phyloP scores from a whole-genome alignment of 2,888 invertebrate genomes.

The Agrypnus murinus region DNA sequence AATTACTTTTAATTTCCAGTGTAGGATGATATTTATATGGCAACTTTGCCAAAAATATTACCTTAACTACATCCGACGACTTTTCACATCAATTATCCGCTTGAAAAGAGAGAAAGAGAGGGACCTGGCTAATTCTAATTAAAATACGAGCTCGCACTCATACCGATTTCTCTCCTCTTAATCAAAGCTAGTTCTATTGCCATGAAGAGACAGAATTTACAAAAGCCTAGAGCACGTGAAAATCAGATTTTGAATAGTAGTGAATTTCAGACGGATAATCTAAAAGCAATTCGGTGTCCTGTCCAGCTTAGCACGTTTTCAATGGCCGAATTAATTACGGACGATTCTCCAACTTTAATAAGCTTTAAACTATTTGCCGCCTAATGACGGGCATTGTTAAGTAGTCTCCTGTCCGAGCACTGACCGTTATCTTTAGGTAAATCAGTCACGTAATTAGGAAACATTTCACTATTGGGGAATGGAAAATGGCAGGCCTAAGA shows the following conservation, averaged over 20 bases:
- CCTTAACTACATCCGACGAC: neutral
- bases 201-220: conserved; percentile 21
- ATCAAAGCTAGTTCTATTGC: conserved; percentile 13
- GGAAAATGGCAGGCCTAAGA: too few species aligned
- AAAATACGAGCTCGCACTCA: conserved; percentile 26
- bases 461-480: conserved; percentile 13
- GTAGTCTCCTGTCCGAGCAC: conserved; percentile 15
- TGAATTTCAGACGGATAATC: conserved; percentile 52
- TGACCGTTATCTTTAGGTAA: conserved; percentile 42
- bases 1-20: too few species aligned
- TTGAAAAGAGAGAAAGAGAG: neutral
- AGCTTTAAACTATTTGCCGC: conserved; percentile 51
- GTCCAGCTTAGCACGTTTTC: conserved; percentile 54
- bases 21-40: too few species aligned
- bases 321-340: conserved; percentile 52
- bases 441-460: conserved; percentile 46
- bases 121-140: conserved; percentile 26
- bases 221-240: conserved; percentile 33
- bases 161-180: neutral
- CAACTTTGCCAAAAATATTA: too few species aligned
- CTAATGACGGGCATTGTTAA: conserved; percentile 49
- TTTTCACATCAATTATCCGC: conserved; percentile 8
- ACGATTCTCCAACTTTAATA: conserved; percentile 51
- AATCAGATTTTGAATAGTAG: conserved; percentile 52
- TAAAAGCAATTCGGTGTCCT: conserved; percentile 56